A percentile compares a stretch with the other conserved stretches of the same genome.
These are phyloP conservation scores for Ginglymostoma cirratum DNA, from an alignment of 2,113 vertebrate species.

Conservation along the genomic window DNA sequence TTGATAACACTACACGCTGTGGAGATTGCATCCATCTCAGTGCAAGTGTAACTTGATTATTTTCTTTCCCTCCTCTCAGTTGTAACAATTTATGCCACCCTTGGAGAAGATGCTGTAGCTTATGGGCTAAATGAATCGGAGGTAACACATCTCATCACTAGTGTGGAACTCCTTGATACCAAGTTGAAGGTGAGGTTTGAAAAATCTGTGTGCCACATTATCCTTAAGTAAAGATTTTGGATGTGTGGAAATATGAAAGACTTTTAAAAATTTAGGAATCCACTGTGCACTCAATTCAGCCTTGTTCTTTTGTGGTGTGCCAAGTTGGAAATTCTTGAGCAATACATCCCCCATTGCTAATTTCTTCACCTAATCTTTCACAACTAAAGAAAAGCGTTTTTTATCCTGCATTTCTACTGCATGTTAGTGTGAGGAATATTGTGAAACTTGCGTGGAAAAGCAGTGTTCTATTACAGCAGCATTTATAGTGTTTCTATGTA, in stretches of 20 bases:
- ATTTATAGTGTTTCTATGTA: no score
- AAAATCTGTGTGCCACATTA: neutral
- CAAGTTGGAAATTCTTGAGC: neutral
- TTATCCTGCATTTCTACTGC: neutral
- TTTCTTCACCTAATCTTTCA: neutral
- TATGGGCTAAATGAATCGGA: conserved; percentile 86
- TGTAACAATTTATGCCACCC: conserved; percentile 89
- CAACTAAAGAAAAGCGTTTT: neutral
- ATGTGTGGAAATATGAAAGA: neutral
- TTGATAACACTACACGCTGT: neutral
- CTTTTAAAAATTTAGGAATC: neutral
- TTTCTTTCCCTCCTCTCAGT: conserved; percentile 54
- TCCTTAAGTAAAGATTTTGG: neutral
- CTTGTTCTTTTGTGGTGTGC: neutral
- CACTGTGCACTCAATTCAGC: no score
- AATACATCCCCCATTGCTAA: neutral
- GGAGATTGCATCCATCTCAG: neutral
- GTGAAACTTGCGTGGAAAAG: neutral
- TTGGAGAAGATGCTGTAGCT: conserved; percentile 84
- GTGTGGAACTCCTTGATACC: conserved; percentile 76
- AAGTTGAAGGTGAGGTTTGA: conserved; percentile 78
- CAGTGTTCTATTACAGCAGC: neutral
- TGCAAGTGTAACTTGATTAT: neutral
- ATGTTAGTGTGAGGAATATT: neutral
- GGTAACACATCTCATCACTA: conserved; percentile 82